These are phyloP conservation scores for Acipenser oxyrinchus DNA, from an alignment of 2,797 vertebrate genomes.

Conservation along the genomic window DNA sequence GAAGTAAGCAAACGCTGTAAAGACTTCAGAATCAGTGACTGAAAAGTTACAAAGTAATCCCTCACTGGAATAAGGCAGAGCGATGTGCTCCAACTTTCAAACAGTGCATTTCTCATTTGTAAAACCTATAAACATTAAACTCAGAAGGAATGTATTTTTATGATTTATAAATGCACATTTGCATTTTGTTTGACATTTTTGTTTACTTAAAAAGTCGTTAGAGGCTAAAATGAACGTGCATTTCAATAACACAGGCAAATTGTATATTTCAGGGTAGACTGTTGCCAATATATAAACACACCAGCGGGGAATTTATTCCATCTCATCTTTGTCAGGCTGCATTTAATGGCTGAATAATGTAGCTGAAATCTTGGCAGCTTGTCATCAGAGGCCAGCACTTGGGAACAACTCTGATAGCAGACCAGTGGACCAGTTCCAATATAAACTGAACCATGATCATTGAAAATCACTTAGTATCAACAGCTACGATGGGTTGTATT, in stretches of 20 bases:
- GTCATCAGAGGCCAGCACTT: constrained; percentile 44
- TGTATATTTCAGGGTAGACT: constrained; percentile 39
- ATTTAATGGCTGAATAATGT: constrained; percentile 54
- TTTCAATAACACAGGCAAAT: constrained; percentile 39
- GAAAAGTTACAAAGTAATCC: constrained; percentile 49
- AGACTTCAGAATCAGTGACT: constrained; percentile 31
- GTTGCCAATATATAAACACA: constrained; percentile 48
- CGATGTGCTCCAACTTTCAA: constrained; percentile 49
- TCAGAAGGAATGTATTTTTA: constrained; percentile 48
- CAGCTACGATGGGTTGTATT: constrained; percentile 22
- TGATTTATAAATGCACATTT: constrained; percentile 37
- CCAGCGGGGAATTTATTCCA: constrained; percentile 57
- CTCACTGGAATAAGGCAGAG: constrained; percentile 51
- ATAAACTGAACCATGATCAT: constrained; percentile 36
- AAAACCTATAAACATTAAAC: constrained; percentile 45
- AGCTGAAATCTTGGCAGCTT: constrained; percentile 50
- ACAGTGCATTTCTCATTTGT: constrained; percentile 55
- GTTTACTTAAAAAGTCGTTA: constrained; percentile 51
- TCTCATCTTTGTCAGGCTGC: constrained; percentile 54
- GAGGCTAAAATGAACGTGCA: constrained; percentile 30
- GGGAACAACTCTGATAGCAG: constrained; percentile 49
- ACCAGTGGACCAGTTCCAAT: constrained; percentile 49
- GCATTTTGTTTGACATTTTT: constrained; percentile 45
- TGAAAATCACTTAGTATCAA: constrained; percentile 43
- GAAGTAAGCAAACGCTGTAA: constrained; percentile 18